Conservation (phyloP, 1,140 invertebrate species). For the Drosophila miranda region DNA sequence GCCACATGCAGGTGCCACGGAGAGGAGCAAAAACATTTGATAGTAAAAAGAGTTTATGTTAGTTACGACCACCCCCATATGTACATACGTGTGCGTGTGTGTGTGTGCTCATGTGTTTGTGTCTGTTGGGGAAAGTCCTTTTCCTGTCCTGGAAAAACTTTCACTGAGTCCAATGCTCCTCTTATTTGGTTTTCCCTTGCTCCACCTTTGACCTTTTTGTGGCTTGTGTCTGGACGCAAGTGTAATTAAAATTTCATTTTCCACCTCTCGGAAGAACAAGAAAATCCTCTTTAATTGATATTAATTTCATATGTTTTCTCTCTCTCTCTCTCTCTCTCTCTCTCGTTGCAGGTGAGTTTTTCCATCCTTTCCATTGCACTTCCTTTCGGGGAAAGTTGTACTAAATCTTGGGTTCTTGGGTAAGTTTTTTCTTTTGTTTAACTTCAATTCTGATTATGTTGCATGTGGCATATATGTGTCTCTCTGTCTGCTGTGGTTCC, state of each 20-base stretch:
- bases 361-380: slow-evolving; percentile 3
- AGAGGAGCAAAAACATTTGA: slow-evolving; percentile 18
- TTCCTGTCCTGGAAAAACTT: slow-evolving; percentile 35
- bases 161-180: slow-evolving; percentile 49
- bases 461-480: too few relatives aligned
- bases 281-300: slow-evolving; percentile 64
- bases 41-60: slow-evolving; percentile 43
- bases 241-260: slow-evolving; percentile 75
- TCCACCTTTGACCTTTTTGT: slow-evolving; percentile 45
- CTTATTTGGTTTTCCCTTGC: slow-evolving; percentile 45
- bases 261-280: slow-evolving; percentile 24
- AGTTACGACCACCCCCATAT: slow-evolving; percentile 17
- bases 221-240: slow-evolving; percentile 33
- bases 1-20: slow-evolving; percentile 41
- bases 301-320: slow-evolving; percentile 61
- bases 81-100: not conserved
- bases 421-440: slow-evolving; percentile 10
- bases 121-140: slow-evolving; percentile 30
- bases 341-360: slow-evolving; percentile 59
- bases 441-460: not conserved
- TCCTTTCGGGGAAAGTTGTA: slow-evolving; percentile 10
- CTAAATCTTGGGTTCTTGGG: slow-evolving; percentile 1
- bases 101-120: not conserved
- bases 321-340: slow-evolving; percentile 23
- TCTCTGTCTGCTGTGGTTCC: too few relatives aligned